A percentile compares a stretch with the other conserved stretches of the same genome.
Conservation (phyloP, 2,888 invertebrate species). For the Phortica magna region DNA sequence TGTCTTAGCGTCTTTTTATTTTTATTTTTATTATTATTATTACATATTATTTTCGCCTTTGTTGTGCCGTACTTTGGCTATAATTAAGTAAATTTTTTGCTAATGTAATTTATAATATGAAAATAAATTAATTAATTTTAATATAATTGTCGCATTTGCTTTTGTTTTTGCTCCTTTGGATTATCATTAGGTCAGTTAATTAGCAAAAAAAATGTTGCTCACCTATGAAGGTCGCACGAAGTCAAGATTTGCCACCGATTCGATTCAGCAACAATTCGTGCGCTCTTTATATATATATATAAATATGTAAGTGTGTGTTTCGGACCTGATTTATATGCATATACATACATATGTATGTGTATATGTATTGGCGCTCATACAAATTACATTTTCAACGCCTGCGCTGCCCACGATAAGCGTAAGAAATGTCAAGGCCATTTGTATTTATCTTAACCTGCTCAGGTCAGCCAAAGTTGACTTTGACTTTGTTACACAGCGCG, state of each 20-base stretch:
- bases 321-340: slow-evolving; percentile 41
- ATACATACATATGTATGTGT: slow-evolving; percentile 38
- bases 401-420: slow-evolving; percentile 66
- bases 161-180: slow-evolving; percentile 34
- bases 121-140: slow-evolving; percentile 70
- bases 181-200: slow-evolving; percentile 59
- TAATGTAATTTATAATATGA: slow-evolving; percentile 68
- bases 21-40: too few relatives aligned
- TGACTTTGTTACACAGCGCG: neutral
- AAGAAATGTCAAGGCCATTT: slow-evolving; percentile 71
- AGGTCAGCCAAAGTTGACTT: neutral
- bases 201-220: slow-evolving; percentile 46
- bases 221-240: slow-evolving; percentile 36
- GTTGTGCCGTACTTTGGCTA: slow-evolving; percentile 46
- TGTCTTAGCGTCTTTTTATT: neutral
- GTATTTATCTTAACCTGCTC: slow-evolving; percentile 44
- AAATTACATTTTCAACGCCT: slow-evolving; percentile 71
- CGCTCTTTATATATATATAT: neutral
- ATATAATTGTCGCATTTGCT: slow-evolving; percentile 47
- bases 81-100: slow-evolving; percentile 43
- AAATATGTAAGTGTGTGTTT: neutral
- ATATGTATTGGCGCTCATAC: slow-evolving; percentile 55
- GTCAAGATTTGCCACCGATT: slow-evolving; percentile 43
- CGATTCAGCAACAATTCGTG: slow-evolving; percentile 17
- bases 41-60: neutral